Evolutionary conservation across 2,888 invertebrate species (phyloP).

Genomic region (Ectobius pallidus): DNA sequence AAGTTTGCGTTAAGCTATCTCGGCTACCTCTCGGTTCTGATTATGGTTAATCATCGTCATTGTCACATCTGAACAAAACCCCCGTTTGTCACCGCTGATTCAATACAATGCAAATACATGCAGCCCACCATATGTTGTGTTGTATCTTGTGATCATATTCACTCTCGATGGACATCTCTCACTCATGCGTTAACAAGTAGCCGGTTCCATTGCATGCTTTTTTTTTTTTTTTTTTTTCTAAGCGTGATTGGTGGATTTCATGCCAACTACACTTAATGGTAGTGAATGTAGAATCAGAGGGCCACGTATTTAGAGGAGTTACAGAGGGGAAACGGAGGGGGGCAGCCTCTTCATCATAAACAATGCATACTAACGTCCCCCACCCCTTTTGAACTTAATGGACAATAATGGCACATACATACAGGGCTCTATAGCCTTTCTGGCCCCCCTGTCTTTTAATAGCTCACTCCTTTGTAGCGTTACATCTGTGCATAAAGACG

Average conservation of each 20-base stretch:
- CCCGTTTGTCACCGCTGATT: too few species aligned
- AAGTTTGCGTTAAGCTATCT: too few species aligned
- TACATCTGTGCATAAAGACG: slow-evolving; percentile 15
- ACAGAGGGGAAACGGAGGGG: not conserved
- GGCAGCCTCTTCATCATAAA: slow-evolving; percentile 5
- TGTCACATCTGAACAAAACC: too few species aligned
- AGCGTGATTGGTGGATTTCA: slow-evolving; percentile 20
- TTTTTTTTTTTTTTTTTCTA: slow-evolving; percentile 3
- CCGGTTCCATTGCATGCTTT: not conserved
- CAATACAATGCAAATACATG: too few species aligned
- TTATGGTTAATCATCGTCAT: too few species aligned
- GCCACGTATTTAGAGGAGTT: slow-evolving; percentile 2
- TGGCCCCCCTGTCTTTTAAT: not conserved
- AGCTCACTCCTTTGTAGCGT: slow-evolving; percentile 8
- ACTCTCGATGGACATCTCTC: not conserved
- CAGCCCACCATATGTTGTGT: too few species aligned
- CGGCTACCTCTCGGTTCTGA: too few species aligned
- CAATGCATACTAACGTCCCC: slow-evolving; percentile 7
- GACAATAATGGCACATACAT: slow-evolving; percentile 16
- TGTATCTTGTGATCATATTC: too few species aligned
- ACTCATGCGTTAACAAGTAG: not conserved
- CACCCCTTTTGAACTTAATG: slow-evolving; percentile 8
- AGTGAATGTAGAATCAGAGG: slow-evolving; percentile 16
- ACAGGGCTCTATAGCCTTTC: not conserved
- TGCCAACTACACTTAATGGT: slow-evolving; percentile 19